A percentile compares a stretch with the other conserved stretches of the same genome.
Conservation (phyloP, 2,113 vertebrate species). For the Petrocephalus zakoni region DNA sequence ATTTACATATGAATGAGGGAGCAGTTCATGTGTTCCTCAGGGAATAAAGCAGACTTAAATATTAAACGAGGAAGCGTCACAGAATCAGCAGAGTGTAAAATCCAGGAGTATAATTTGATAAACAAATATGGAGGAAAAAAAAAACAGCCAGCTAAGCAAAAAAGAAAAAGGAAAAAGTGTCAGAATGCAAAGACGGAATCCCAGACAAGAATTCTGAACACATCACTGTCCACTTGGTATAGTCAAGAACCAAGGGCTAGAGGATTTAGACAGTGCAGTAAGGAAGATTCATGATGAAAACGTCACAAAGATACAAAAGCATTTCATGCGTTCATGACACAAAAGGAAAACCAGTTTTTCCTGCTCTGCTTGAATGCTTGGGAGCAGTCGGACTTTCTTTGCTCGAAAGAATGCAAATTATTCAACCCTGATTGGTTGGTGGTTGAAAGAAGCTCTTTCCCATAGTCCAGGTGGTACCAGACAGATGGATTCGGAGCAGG, state of each 20-base stretch:
- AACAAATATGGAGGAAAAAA: neutral
- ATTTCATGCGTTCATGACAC: neutral
- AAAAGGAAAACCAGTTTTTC: neutral
- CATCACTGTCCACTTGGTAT: neutral
- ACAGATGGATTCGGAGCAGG: neutral
- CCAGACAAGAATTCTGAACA: neutral
- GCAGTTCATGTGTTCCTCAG: neutral
- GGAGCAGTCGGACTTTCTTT: neutral
- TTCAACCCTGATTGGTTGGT: neutral
- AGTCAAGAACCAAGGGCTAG: neutral
- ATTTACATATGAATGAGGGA: neutral
- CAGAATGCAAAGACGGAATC: neutral
- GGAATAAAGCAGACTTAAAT: neutral
- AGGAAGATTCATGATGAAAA: neutral
- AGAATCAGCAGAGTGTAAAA: neutral
- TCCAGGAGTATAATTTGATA: neutral
- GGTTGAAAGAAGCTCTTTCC: neutral
- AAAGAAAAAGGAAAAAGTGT: neutral
- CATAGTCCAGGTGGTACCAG: neutral
- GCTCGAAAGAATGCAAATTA: constrained; percentile 1
- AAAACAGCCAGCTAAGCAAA: neutral
- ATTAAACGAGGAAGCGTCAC: neutral
- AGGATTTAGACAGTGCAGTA: neutral
- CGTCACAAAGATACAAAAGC: neutral
- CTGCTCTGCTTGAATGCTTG: neutral